Evolutionary conservation across 2,797 vertebrate genomes (phyloP).

Genomic region (Xenopus petersii): DNA sequence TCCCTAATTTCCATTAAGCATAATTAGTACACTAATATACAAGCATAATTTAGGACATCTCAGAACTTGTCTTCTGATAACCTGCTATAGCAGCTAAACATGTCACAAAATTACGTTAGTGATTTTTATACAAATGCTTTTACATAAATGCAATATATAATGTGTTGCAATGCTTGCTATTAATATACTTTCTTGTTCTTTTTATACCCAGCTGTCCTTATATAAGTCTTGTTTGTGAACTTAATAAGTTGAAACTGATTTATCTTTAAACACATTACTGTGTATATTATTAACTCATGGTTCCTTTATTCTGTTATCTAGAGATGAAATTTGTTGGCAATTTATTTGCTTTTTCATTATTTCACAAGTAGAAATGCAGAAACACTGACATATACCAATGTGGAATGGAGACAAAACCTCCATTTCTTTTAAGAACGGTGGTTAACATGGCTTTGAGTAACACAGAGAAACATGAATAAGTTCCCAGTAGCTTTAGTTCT

Average conservation of each 20-base stretch:
- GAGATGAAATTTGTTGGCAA: constrained; percentile 41
- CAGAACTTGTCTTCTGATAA: no score
- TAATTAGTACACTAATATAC: no score
- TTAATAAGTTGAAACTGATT: constrained; percentile 25
- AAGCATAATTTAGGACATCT: no score
- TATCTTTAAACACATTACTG: constrained; percentile 28
- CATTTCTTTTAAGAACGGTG: constrained; percentile 25
- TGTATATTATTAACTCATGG: constrained; percentile 43
- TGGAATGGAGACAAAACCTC: constrained; percentile 28
- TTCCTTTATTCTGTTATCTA: constrained; percentile 44
- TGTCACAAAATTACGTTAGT: no score
- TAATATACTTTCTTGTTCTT: no score
- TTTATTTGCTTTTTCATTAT: constrained; percentile 38
- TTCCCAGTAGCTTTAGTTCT: neutral
- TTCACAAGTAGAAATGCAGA: constrained; percentile 30
- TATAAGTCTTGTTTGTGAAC: constrained; percentile 10
- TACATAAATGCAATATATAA: no score
- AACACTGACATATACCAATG: constrained; percentile 25
- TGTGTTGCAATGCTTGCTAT: no score
- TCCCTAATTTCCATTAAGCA: no score
- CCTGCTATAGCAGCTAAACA: no score
- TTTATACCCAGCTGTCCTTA: no score
- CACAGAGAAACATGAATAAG: neutral
- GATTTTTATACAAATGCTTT: no score
- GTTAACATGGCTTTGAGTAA: constrained; percentile 25